Evolutionary conservation across 2,797 vertebrate species (phyloP).

Genomic region (Takifugu rubripes): DNA sequence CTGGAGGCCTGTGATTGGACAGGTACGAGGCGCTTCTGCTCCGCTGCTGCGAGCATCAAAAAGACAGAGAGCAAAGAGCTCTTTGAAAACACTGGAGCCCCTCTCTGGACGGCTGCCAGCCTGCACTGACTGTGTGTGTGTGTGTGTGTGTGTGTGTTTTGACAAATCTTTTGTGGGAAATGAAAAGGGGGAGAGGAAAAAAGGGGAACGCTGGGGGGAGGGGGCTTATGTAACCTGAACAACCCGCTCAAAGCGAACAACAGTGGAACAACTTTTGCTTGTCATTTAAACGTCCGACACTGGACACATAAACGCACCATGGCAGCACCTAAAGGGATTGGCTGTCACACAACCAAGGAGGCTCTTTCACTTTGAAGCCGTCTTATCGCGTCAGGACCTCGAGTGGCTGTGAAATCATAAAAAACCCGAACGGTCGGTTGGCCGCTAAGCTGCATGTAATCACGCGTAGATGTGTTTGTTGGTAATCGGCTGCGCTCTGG

Average conservation of each 20-base stretch:
- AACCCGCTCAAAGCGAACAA: constrained; percentile 20
- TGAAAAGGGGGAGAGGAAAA: constrained; percentile 27
- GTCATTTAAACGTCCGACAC: background rate
- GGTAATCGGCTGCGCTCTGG: constrained; percentile 46
- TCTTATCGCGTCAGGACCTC: constrained; percentile 48
- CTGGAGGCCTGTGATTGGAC: constrained; percentile 13
- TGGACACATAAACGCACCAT: constrained; percentile 13
- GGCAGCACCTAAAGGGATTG: constrained; percentile 47
- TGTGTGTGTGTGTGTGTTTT: constrained; percentile 33
- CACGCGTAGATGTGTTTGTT: constrained; percentile 48
- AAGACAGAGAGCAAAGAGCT: constrained; percentile 59
- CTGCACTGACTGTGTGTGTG: constrained; percentile 32
- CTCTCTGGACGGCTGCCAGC: constrained; percentile 65
- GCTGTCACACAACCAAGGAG: constrained; percentile 24
- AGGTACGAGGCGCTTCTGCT: constrained; percentile 45
- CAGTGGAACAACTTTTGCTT: background rate
- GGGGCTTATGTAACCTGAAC: constrained; percentile 67
- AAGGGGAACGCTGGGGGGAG: background rate
- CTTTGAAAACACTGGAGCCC: constrained; percentile 70
- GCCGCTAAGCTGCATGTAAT: constrained; percentile 65
- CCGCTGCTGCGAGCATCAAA: constrained; percentile 59
- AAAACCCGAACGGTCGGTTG: constrained; percentile 2
- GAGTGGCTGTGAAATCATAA: constrained; percentile 30
- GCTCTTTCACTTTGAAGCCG: constrained; percentile 38
- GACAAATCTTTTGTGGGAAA: constrained; percentile 61